These are phyloP conservation scores for Branchinecta lindahli DNA, from an alignment of 1,140 invertebrate species.

Conservation along the genomic window DNA sequence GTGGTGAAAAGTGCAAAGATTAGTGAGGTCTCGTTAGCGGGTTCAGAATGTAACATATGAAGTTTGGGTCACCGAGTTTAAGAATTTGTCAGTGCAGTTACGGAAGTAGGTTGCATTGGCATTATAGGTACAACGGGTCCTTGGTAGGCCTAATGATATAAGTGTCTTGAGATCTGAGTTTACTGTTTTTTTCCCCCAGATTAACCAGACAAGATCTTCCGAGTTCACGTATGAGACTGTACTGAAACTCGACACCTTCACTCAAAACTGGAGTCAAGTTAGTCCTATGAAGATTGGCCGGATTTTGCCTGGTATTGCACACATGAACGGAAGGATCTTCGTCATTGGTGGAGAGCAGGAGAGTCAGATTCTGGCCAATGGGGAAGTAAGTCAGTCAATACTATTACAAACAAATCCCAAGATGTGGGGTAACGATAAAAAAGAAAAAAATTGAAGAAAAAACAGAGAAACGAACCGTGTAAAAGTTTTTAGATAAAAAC, in stretches of 20 bases:
- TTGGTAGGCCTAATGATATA: too few relatives aligned
- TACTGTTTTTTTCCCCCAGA: slow-evolving; percentile 27
- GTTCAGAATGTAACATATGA: too few relatives aligned
- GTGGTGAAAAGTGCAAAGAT: too few relatives aligned
- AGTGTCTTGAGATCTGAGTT: slow-evolving; percentile 25
- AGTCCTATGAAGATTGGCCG: slow-evolving; percentile 68
- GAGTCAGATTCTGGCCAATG: slow-evolving; percentile 75
- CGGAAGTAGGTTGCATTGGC: too few relatives aligned
- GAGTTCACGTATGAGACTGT: slow-evolving; percentile 61
- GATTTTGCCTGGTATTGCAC: slow-evolving; percentile 74
- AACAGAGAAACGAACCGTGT: too few relatives aligned
- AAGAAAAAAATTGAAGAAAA: too few relatives aligned
- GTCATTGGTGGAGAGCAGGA: slow-evolving; percentile 82
- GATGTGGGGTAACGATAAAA: too few relatives aligned
- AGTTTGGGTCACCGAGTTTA: too few relatives aligned
- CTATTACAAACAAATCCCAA: not conserved
- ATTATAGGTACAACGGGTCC: too few relatives aligned
- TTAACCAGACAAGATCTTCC: slow-evolving; percentile 40
- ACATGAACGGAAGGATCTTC: slow-evolving; percentile 74
- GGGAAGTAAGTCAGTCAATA: slow-evolving; percentile 42
- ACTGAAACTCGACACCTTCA: slow-evolving; percentile 61
- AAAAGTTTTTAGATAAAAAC: too few relatives aligned
- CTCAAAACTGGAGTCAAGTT: slow-evolving; percentile 59
- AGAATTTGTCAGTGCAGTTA: too few relatives aligned
- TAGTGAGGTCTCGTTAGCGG: too few relatives aligned